A percentile compares a stretch with the other conserved stretches of the same genome.
Conservation (phyloP, 2,888 invertebrate genomes). For the Drosophila fungiperda region DNA sequence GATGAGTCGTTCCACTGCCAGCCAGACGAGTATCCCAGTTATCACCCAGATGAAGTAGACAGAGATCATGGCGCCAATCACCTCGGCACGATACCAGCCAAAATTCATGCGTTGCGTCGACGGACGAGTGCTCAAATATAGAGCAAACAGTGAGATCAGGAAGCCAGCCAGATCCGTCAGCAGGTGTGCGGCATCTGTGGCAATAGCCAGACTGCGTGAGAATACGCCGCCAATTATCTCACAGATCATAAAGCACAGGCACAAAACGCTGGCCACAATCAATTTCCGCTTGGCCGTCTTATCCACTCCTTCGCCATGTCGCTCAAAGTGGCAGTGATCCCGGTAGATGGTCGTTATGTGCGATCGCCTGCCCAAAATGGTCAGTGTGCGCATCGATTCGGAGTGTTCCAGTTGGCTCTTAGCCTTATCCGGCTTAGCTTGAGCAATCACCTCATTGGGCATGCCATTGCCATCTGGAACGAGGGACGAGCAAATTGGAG, state of each 20-base stretch:
- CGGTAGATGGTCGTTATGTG: slow-evolving; percentile 40
- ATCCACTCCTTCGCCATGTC: slow-evolving; percentile 27
- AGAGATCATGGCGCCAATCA: slow-evolving; percentile 97
- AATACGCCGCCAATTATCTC: slow-evolving; percentile 60
- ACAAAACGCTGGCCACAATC: slow-evolving; percentile 58
- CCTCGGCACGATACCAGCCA: slow-evolving; percentile 97
- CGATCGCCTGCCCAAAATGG: slow-evolving; percentile 49
- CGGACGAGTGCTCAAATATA: slow-evolving; percentile 52
- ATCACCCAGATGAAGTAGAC: slow-evolving; percentile 99
- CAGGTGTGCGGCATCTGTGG: slow-evolving; percentile 70
- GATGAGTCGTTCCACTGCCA: slow-evolving; percentile 94
- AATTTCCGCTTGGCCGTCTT: slow-evolving; percentile 53
- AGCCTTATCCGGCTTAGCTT: not conserved
- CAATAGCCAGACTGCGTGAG: slow-evolving; percentile 68
- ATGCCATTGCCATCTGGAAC: not conserved
- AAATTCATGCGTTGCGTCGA: slow-evolving; percentile 90
- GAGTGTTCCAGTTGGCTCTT: slow-evolving; percentile 7
- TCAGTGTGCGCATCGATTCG: slow-evolving; percentile 56
- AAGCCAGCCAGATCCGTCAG: slow-evolving; percentile 65
- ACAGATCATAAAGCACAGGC: slow-evolving; percentile 52
- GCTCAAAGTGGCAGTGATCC: slow-evolving; percentile 57
- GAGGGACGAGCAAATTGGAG: not conserved
- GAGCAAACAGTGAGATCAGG: slow-evolving; percentile 62
- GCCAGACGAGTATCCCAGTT: slow-evolving; percentile 96
- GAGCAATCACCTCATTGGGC: not conserved